Base-by-base conservation (phyloP, 2,797 vertebrate species). In the Brachymystax lenok region DNA sequence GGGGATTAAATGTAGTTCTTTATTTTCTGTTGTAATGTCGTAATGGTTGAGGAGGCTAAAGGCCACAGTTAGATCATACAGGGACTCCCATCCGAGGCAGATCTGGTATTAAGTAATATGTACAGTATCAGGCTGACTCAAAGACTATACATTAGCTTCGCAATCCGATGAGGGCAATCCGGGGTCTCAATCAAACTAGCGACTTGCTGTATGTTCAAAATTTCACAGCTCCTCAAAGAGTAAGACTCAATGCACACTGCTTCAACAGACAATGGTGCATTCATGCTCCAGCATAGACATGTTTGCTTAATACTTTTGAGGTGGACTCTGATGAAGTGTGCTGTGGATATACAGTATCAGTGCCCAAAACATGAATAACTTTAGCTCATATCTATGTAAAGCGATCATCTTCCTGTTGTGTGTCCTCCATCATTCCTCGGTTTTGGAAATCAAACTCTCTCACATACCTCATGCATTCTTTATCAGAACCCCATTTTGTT, bases 1-100 rank as follows among this genome's bases (percentile, higher is more conserved):
- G 33, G 69, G 86, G 83, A 84, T 67, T 46, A 46, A 76, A 86
- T 86, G 73, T 83, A 86, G 81, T 83, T 87, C 77, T 74, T 86
- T 61, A 61, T 61, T 64, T 75, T 84, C 71, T 68, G 79, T 79
- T 78, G 75, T 78, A 63, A 46, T 70, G 33, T 73, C 67, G 71
- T 56, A 69, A 73, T n/a, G 69, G 64, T 72, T 73, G 17, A 66
- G 12, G 10, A 13, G 40, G 40, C 40, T 46, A 46, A 13, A 46
- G 40, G 40, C 40, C 40, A 13, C 40, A 40, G 73, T 80, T 78
- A 14, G 61, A 46, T 13, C 10, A 75, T 66, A 74, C 24, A 74
- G 75, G 82, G 77, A 81, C 72, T 83, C 72, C 74, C 80, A 78
- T 83, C 2, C 10, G 40, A 46, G 40, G 40, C 40, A 46, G 40